phyloP scores from a whole-genome alignment of 2,113 vertebrate genomes.

The Carollia perspicillata region DNA sequence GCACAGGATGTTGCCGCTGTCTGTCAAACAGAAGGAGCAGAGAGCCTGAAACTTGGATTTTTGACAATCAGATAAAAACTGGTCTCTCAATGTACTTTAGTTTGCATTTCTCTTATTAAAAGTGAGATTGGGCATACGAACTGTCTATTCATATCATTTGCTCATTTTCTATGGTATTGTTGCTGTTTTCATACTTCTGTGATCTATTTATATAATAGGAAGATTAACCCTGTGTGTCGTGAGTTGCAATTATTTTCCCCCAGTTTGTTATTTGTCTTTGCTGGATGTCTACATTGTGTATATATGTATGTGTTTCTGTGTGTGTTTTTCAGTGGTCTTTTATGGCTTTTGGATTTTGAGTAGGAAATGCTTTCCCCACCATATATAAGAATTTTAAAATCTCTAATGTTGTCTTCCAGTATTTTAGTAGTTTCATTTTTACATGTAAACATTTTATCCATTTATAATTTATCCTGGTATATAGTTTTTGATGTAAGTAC shows the following conservation, averaged over 20 bases:
- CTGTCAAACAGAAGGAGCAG: no score
- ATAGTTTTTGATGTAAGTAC: neutral
- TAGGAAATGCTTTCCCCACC: neutral
- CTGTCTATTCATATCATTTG: neutral
- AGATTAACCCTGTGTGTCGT: neutral
- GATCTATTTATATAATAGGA: neutral
- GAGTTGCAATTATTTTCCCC: neutral
- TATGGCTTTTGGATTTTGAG: neutral
- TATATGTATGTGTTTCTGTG: neutral
- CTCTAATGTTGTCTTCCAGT: neutral
- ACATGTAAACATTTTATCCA: neutral
- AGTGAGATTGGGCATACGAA: neutral
- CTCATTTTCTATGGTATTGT: neutral
- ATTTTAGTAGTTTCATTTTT: neutral
- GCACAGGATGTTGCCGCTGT: no score
- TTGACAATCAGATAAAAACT: neutral
- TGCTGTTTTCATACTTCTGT: neutral
- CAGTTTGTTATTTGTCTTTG: neutral
- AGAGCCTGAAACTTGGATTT: neutral
- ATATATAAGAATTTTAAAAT: neutral
- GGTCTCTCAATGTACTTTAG: neutral
- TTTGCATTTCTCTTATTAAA: neutral
- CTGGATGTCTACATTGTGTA: neutral
- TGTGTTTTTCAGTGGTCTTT: neutral
- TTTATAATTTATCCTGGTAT: neutral